These are phyloP conservation scores for Oryctolagus cuniculus DNA, from an alignment of 2,113 vertebrate genomes.

Conservation along the genomic window DNA sequence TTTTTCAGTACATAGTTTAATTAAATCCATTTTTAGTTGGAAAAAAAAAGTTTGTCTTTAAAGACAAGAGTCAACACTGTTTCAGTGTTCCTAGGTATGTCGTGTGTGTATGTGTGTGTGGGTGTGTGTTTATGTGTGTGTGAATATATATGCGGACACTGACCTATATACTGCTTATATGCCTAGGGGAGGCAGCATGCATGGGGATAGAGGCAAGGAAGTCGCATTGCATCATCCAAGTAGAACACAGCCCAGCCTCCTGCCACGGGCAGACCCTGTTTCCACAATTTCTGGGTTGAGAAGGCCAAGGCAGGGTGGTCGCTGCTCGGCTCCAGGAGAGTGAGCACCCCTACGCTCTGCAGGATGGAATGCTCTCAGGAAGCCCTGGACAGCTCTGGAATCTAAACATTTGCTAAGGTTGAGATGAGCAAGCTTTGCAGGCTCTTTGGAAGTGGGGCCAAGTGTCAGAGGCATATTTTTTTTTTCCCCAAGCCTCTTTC, in stretches of 20 bases:
- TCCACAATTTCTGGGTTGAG: slow-evolving; percentile 87
- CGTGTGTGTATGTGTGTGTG: slow-evolving; percentile 76
- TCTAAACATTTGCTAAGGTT: not conserved
- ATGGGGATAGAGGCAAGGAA: slow-evolving; percentile 81
- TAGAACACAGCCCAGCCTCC: slow-evolving; percentile 55
- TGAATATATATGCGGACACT: slow-evolving; percentile 75
- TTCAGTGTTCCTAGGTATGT: slow-evolving; percentile 80
- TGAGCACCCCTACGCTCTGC: not conserved
- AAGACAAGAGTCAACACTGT: slow-evolving; percentile 85
- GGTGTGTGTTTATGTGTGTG: slow-evolving; percentile 75
- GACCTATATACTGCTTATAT: slow-evolving; percentile 82
- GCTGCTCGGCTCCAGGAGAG: slow-evolving; percentile 28
- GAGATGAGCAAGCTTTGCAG: slow-evolving; percentile 22
- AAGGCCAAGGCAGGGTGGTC: slow-evolving; percentile 75
- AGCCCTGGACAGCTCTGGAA: slow-evolving; percentile 8
- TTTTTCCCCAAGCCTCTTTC: not conserved
- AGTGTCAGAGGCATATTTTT: not conserved
- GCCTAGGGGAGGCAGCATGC: slow-evolving; percentile 85
- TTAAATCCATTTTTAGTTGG: slow-evolving; percentile 85
- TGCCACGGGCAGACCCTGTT: slow-evolving; percentile 74
- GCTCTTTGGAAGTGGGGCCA: not conserved
- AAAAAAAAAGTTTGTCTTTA: slow-evolving; percentile 82
- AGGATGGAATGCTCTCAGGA: slow-evolving; percentile 16
- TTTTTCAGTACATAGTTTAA: slow-evolving; percentile 83
- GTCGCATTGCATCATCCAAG: slow-evolving; percentile 60